Evolutionary conservation across 2,113 vertebrate genomes (phyloP).

Genomic region (Ochotona princeps): DNA sequence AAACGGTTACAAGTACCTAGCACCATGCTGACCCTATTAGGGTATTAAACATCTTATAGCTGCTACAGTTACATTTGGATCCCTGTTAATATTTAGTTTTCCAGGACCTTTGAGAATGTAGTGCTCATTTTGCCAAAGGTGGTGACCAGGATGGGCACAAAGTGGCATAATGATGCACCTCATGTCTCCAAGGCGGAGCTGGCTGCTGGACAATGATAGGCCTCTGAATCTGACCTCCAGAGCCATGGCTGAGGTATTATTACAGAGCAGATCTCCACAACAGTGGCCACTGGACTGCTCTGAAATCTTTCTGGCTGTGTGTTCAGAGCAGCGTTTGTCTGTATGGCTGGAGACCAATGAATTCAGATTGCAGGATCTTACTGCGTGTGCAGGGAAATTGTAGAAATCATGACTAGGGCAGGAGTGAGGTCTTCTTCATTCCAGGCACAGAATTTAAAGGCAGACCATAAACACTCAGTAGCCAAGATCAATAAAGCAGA

Average conservation of each 20-base stretch:
- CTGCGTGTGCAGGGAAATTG: not conserved
- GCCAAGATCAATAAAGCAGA: not conserved
- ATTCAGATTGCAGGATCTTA: not conserved
- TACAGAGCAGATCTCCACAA: constrained; percentile 28
- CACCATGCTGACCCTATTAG: not conserved
- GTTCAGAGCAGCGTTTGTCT: constrained; percentile 24
- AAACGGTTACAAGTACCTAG: not conserved
- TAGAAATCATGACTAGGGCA: not conserved
- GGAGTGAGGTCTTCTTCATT: not conserved
- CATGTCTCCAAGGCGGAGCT: not conserved
- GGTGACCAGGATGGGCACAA: not conserved
- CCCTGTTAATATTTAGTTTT: not conserved
- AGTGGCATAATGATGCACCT: not conserved
- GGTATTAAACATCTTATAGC: not conserved
- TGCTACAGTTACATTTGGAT: constrained; percentile 10
- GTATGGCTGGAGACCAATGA: not conserved
- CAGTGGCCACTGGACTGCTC: not conserved
- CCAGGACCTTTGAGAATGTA: not conserved
- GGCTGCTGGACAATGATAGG: not conserved
- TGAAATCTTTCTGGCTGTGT: not conserved
- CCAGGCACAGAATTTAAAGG: not conserved
- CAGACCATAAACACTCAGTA: not conserved
- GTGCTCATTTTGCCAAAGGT: constrained; percentile 14
- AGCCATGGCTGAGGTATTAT: not conserved
- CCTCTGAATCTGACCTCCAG: not conserved